phyloP scores from a whole-genome alignment of 2,113 vertebrate genomes.

The Ibidorhyncha struthersii region DNA sequence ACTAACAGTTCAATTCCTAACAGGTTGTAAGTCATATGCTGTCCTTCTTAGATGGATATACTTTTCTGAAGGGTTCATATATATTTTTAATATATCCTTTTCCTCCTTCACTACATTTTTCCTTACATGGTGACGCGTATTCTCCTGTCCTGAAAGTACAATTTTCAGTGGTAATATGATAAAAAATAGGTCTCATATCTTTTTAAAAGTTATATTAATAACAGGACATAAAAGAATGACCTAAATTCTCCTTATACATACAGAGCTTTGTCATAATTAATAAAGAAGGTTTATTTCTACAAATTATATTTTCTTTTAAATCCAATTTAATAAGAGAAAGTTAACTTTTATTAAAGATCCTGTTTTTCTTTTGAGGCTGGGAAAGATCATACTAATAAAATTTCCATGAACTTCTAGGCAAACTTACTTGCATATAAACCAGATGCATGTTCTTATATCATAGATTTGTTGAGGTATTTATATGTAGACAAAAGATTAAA shows the following conservation, averaged over 20 bases:
- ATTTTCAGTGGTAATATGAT: neutral
- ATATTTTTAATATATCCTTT: neutral
- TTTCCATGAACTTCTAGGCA: neutral
- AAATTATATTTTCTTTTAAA: conserved; percentile 31
- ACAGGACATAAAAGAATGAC: neutral
- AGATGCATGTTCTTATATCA: neutral
- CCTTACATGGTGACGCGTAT: neutral
- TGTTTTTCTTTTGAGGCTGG: conserved; percentile 14
- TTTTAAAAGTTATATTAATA: conserved; percentile 22
- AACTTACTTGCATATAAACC: neutral
- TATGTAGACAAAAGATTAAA: neutral
- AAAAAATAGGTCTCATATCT: conserved; percentile 13
- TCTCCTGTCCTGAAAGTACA: neutral
- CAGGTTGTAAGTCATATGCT: neutral
- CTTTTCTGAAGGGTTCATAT: neutral
- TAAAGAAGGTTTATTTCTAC: conserved; percentile 19
- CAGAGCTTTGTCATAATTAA: conserved; percentile 18
- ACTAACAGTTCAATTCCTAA: neutral
- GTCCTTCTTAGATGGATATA: neutral
- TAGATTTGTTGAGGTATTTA: neutral
- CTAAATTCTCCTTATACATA: neutral
- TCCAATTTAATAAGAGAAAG: conserved; percentile 1
- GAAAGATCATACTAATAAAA: neutral
- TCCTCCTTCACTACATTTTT: neutral
- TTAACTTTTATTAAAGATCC: neutral